Conservation (phyloP, 2,797 vertebrate genomes). For the Ceryle rudis region DNA sequence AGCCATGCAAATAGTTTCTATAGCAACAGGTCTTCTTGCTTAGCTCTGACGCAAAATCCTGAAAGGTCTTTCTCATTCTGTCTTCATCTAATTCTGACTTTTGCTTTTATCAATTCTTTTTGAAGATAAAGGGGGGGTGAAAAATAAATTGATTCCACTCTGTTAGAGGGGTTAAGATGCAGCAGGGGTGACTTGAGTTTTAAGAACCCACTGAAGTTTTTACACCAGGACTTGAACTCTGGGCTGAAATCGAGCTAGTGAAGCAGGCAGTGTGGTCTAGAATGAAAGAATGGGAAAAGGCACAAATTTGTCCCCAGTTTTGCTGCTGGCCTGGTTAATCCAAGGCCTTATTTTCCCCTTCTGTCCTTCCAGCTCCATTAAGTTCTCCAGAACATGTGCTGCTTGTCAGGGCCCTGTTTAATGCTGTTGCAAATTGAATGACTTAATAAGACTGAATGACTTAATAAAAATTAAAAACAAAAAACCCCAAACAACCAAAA, state of each 20-base stretch:
- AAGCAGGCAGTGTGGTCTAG: neutral
- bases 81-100: neutral
- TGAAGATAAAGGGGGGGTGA: neutral
- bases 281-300: neutral
- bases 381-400: neutral
- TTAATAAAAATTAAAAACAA: rapidly evolving
- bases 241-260: neutral
- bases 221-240: neutral
- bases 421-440: neutral
- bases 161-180: neutral
- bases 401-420: neutral
- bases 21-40: conserved; percentile 73
- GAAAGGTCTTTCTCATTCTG: conserved; percentile 41
- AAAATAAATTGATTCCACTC: neutral
- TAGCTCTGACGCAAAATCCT: conserved; percentile 61
- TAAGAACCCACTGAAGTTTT: neutral
- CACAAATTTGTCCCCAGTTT: neutral
- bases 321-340: neutral
- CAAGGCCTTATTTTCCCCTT: neutral
- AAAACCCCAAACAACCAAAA: too few relatives aligned
- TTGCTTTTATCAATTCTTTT: conserved; percentile 14
- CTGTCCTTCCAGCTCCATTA: neutral
- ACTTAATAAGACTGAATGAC: too few relatives aligned
- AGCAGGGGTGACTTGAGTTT: neutral
- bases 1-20: conserved; percentile 77